Evolutionary conservation across 2,797 vertebrate species (phyloP), one percentile per base, ranked within the genome.

Genomic region (Rhinophrynus dorsalis): DNA sequence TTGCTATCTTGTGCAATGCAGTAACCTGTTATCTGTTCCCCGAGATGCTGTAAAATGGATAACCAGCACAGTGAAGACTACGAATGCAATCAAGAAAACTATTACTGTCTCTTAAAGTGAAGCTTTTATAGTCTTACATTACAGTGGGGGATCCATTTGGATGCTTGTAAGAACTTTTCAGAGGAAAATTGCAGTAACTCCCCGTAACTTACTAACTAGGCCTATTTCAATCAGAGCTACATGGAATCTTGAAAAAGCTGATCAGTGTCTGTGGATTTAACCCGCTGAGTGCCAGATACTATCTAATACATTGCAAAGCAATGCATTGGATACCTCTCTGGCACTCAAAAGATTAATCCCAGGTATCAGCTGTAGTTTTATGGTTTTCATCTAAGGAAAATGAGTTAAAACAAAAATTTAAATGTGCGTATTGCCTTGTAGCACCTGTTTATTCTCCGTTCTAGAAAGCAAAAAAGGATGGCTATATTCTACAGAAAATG

Each of bases 41-140:
- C 27, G 70, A 67, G 69, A 73, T 58, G 40, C 18, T 44, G 13
- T 24, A 30, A 59, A 73, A 73, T 58, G 55, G 47, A 72, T 59
- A 65, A 72, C 54, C 51, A 65, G 35, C 45, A 21, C 35, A 35
- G 70, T 27, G 44, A 51, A 59, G 55, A 60, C 55, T 26, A 73
- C 26, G 60, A 73, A 66, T 30, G 62, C 62, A 73, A 73, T 73
- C 70, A 73, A 73, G 38, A 54, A 66, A 73, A 54, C 55, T 42
- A 73, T 73, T 60, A 73, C 27, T n/a, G 55, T 44, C 55, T 26
- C 35, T 13, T 64, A 38, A 30, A 59, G 55, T 27, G 47, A 33
- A 59, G 62, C 70, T 60, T 73, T 66, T 67, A 59, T 66, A 66
- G 54, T 66, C 69, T 66, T 60, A 73, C 38, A 35, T 45, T 35